A percentile compares a stretch with the other conserved stretches of the same genome.
These are phyloP conservation scores for Orchesellides sinensis DNA, from an alignment of 2,888 invertebrate species.

Conservation along the genomic window DNA sequence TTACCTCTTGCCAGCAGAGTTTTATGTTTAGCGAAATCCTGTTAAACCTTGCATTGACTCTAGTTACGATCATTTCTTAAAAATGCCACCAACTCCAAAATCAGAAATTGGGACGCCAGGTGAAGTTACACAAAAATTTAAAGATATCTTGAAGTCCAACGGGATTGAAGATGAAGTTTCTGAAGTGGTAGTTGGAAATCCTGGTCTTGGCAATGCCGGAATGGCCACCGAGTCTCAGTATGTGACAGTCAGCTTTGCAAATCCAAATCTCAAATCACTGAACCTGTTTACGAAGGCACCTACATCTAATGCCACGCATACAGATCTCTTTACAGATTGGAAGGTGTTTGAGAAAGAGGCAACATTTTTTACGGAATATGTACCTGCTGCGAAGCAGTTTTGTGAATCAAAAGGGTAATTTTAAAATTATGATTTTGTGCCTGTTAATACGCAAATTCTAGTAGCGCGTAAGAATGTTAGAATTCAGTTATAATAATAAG, in stretches of 20 bases:
- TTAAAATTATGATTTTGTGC: background rate
- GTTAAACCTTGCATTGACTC: no score
- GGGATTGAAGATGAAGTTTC: constrained; percentile 42
- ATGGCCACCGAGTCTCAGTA: constrained; percentile 36
- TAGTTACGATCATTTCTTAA: no score
- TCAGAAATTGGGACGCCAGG: background rate
- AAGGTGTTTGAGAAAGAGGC: constrained; percentile 62
- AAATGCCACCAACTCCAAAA: background rate
- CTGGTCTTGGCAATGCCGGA: constrained; percentile 53
- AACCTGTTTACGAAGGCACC: constrained; percentile 64
- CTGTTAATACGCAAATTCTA: background rate
- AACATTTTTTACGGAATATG: constrained; percentile 43
- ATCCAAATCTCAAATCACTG: constrained; percentile 18
- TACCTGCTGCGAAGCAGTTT: constrained; percentile 49
- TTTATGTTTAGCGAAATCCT: no score
- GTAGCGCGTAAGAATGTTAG: background rate
- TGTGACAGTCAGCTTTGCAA: constrained; percentile 50
- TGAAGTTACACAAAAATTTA: constrained; percentile 9
- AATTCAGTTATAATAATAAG: background rate
- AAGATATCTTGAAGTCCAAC: constrained; percentile 30
- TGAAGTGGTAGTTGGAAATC: constrained; percentile 18
- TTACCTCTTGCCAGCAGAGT: no score
- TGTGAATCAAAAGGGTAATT: constrained; percentile 52
- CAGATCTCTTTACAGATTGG: constrained; percentile 26
- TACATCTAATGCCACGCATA: background rate